Conservation (phyloP, 2,888 invertebrate genomes). For the Lepidonotus clava region DNA sequence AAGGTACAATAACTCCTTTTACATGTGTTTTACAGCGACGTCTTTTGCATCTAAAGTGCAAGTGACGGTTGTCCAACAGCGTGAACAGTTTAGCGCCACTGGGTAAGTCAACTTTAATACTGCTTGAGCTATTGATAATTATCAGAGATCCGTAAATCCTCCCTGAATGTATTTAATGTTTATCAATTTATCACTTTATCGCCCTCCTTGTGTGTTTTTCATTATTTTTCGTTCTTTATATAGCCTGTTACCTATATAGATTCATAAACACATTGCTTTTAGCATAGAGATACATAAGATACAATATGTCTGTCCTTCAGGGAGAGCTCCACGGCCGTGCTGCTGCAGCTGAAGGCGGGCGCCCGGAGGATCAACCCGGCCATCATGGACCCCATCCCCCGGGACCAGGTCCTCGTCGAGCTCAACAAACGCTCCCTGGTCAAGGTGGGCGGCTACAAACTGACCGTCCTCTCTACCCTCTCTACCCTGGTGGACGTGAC, state of each 20-base stretch:
- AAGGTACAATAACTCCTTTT: neutral
- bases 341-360: neutral
- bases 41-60: neutral
- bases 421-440: neutral
- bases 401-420: neutral
- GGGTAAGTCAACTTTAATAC: too few species aligned
- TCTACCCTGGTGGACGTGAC: neutral
- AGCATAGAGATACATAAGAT: too few species aligned
- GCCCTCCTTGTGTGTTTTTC: too few species aligned
- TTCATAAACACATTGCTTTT: too few species aligned
- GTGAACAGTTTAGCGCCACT: neutral
- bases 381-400: neutral
- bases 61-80: neutral
- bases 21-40: neutral
- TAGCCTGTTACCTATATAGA: too few species aligned
- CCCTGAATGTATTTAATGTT: too few species aligned
- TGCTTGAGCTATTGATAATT: too few species aligned
- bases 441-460: slow-evolving; percentile 1
- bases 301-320: neutral
- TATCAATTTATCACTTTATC: too few species aligned
- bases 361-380: neutral
- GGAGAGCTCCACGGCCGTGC: neutral
- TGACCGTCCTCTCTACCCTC: neutral
- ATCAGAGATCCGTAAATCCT: too few species aligned
- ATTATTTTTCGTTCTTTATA: too few species aligned